Evolutionary conservation across 2,113 vertebrate genomes (phyloP).

Genomic region (Charina bottae): DNA sequence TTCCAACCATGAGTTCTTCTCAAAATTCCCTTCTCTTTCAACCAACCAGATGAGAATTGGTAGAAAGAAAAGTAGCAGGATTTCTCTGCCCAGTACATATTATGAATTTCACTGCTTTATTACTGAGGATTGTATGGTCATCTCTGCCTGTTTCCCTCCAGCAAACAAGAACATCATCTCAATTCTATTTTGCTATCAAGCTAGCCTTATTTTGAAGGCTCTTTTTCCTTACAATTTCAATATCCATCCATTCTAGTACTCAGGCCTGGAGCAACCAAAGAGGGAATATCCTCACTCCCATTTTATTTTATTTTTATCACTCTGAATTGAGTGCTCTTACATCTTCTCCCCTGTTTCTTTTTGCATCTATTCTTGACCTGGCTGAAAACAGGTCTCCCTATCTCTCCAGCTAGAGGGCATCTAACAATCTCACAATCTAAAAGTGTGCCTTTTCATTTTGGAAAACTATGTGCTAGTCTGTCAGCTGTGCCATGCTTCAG

Average conservation of each 20-base stretch:
- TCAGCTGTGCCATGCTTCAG: conserved; percentile 35
- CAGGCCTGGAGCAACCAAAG: neutral
- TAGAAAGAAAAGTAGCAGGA: neutral
- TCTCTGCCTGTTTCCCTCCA: neutral
- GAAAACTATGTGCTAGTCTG: conserved; percentile 23
- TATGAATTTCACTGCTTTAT: neutral
- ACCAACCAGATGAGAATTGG: neutral
- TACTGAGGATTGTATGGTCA: neutral
- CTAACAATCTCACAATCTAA: too few species aligned
- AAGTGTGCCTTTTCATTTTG: conserved; percentile 53
- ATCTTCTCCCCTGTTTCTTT: conserved; percentile 42
- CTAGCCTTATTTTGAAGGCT: neutral
- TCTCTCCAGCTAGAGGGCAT: conserved; percentile 38
- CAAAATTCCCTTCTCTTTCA: neutral
- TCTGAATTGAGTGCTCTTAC: conserved; percentile 27
- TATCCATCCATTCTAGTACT: neutral
- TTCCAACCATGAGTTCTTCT: neutral
- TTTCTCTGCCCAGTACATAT: neutral
- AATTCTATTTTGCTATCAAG: neutral
- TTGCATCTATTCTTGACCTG: conserved; percentile 43
- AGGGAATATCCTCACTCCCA: neutral
- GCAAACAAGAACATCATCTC: neutral
- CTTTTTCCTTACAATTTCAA: neutral
- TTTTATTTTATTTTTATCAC: neutral
- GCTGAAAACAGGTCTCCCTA: conserved; percentile 45